These are phyloP conservation scores for Eudemis profundana DNA, from an alignment of 2,888 invertebrate species.

Conservation along the genomic window DNA sequence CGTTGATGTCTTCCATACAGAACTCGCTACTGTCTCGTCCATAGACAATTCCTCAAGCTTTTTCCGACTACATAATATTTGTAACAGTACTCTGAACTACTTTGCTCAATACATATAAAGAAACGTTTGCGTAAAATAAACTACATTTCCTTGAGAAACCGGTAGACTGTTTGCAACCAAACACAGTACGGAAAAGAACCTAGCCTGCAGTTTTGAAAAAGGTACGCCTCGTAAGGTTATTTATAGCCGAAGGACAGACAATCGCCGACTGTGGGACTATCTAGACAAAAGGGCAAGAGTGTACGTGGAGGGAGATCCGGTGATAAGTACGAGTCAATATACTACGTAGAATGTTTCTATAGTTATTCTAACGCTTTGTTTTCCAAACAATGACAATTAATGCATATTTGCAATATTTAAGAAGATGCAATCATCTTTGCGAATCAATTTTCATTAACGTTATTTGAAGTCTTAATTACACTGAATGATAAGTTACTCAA, in stretches of 20 bases:
- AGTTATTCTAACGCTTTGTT: conserved; percentile 20
- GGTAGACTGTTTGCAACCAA: conserved; percentile 29
- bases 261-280: conserved; percentile 61
- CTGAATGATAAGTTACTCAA: too few relatives aligned
- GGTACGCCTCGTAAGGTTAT: conserved; percentile 67
- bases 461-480: too few relatives aligned
- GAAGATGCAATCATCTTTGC: too few relatives aligned
- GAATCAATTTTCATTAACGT: too few relatives aligned
- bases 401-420: not conserved
- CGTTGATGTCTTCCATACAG: conserved; percentile 21
- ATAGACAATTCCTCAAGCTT: not conserved
- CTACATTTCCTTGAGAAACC: conserved; percentile 38
- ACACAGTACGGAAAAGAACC: conserved; percentile 46
- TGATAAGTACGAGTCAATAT: conserved; percentile 2
- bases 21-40: not conserved
- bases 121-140: conserved; percentile 22
- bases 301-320: conserved; percentile 6
- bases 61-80: not conserved
- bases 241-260: conserved; percentile 80
- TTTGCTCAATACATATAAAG: conserved; percentile 10
- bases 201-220: conserved; percentile 60
- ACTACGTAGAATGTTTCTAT: conserved; percentile 15
- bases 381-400: conserved; percentile 4
- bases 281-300: conserved; percentile 38
- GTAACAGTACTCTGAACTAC: not conserved